Base-by-base conservation (phyloP, 2,888 invertebrate species). In the Toxonevra muliebris region DNA sequence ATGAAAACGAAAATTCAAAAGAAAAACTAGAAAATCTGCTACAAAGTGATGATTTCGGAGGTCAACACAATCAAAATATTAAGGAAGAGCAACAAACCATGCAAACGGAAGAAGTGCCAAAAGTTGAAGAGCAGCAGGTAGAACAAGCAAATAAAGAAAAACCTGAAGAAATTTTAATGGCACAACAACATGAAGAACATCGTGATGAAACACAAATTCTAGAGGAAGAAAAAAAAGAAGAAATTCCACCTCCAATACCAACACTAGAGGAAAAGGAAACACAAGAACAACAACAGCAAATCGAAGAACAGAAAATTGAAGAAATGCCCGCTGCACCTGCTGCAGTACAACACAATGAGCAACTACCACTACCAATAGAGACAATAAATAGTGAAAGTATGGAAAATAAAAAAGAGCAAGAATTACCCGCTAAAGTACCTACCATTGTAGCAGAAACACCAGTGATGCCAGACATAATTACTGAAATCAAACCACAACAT, bases 71-170 rank as follows among this genome's bases (percentile, higher is more conserved):
- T 50, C n/a, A 52, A 40, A 40, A 50, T 1, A 42, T 45, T 1
- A 48, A 11, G 11, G 45, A 57, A 52, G n/a, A 66, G 50, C 72
- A 48, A 30, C 50, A 43, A 43, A 61, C 58, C 13, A 65, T 61
- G 10, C 19, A 50, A 17, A 5, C 20, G 8, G 64, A 65, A 17
- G 19, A 67, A 59, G 53, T 48, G 10, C 13, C 17, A 1, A 20
- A 45, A 63, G 58, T 8, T 43, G 62, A 53, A 41, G 54, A 62
- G 52, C n/a, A 30, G 30, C 54, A 3, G 9, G 42, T 17, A 19
- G 48, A 42, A 12, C 41, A 15, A 43, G 4, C 2, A 54, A 42
- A 5, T 48, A 15, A 48, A 8, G 48, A 13, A 48, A 48, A 48
- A 48, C 48, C 48, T 13, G 48, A 19, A 54, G n/a, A 52, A 43